Conservation (phyloP, 2,888 invertebrate genomes). For the Eledona agricola region DNA sequence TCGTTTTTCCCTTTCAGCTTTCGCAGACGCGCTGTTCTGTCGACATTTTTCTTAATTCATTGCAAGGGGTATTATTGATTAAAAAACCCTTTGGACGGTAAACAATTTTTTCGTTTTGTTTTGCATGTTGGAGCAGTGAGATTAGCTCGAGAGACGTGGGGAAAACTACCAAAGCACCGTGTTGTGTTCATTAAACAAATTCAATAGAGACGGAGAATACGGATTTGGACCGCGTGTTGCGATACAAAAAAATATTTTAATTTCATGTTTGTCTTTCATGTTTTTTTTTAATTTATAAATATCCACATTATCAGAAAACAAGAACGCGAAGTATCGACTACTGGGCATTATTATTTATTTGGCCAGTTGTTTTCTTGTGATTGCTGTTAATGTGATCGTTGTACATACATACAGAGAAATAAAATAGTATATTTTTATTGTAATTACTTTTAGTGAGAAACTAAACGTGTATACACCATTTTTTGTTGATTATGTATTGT, state of each 20-base stretch:
- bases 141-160: conserved; percentile 42
- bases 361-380: conserved; percentile 42
- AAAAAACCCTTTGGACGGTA: conserved; percentile 52
- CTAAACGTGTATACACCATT: conserved; percentile 43
- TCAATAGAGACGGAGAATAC: conserved; percentile 34
- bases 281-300: conserved; percentile 32
- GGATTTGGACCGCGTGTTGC: conserved; percentile 37
- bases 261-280: conserved; percentile 34
- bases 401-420: conserved; percentile 45
- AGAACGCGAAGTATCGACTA: conserved; percentile 12
- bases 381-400: conserved; percentile 42
- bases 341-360: conserved; percentile 33
- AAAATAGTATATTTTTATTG: conserved; percentile 47
- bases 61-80: conserved; percentile 56
- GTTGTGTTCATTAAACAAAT: conserved; percentile 59
- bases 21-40: conserved; percentile 8
- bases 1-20: conserved; percentile 17
- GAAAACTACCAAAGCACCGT: conserved; percentile 58
- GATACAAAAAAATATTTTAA: conserved; percentile 40
- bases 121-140: conserved; percentile 35
- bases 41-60: conserved; percentile 38
- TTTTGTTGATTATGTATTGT: conserved; percentile 44
- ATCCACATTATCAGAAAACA: conserved; percentile 13
- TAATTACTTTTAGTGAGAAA: conserved; percentile 46
- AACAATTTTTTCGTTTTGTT: conserved; percentile 36